Conservation (phyloP, 2,797 vertebrate genomes). For the Centropyge bicolor region DNA sequence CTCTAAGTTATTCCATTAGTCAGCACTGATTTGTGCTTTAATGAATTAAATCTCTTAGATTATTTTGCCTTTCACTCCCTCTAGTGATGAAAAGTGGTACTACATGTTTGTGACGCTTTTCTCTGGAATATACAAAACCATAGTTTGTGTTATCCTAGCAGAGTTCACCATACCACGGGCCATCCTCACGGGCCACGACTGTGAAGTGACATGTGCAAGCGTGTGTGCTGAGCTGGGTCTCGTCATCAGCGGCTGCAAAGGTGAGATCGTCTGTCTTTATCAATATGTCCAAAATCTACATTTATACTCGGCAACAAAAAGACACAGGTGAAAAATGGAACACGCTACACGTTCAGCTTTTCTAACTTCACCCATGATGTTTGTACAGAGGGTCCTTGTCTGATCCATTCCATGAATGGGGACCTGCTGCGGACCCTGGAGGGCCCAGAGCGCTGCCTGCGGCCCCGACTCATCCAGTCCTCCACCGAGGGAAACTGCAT, state of each 20-base stretch:
- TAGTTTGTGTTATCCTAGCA: slow-evolving; percentile 77
- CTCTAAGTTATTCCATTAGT: neutral
- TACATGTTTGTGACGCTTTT: neutral
- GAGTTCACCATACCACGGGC: slow-evolving; percentile 93
- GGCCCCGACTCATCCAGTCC: slow-evolving; percentile 93
- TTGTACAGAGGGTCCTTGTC: slow-evolving; percentile 93
- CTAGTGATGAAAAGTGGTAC: slow-evolving; percentile 51
- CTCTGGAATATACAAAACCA: neutral
- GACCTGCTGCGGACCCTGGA: slow-evolving; percentile 96
- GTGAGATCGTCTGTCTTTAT: slow-evolving; percentile 74
- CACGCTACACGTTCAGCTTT: neutral
- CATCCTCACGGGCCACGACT: slow-evolving; percentile 96
- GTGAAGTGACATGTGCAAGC: slow-evolving; percentile 93
- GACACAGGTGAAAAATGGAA: neutral
- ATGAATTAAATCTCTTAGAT: too few relatives aligned
- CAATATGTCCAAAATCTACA: neutral
- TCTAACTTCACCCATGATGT: neutral
- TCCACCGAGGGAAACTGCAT: slow-evolving; percentile 96
- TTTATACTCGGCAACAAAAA: neutral
- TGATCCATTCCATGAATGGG: slow-evolving; percentile 99
- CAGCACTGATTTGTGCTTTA: neutral
- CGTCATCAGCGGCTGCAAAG: slow-evolving; percentile 96
- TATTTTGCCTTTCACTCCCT: slow-evolving; percentile 43
- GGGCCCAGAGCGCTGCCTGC: slow-evolving; percentile 86
- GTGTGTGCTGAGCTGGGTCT: slow-evolving; percentile 96